Evolutionary conservation across 2,888 invertebrate species (phyloP).

Genomic region (Spisula subtruncata): DNA sequence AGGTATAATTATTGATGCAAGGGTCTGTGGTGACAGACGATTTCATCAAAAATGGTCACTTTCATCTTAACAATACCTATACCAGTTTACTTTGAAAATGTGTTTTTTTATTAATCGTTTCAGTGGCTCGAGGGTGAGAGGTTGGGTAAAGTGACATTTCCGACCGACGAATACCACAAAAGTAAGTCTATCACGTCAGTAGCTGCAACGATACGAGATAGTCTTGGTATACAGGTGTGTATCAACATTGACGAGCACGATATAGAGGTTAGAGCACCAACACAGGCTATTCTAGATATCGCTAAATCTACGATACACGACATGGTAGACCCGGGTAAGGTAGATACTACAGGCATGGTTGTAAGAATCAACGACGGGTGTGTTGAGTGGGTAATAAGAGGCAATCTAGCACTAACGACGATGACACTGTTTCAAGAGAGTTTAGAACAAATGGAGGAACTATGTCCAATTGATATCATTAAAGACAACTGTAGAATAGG

Average conservation of each 20-base stretch:
- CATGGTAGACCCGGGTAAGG: not conserved
- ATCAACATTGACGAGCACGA: not conserved
- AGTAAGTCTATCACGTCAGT: not conserved
- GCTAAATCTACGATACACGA: constrained; percentile 21
- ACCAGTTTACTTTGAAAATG: no score
- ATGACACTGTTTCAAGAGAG: constrained; percentile 17
- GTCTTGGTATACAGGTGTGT: constrained; percentile 41
- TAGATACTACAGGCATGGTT: not conserved
- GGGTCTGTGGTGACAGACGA: no score
- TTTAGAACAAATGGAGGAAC: not conserved
- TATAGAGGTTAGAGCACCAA: constrained; percentile 25
- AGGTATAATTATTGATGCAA: no score
- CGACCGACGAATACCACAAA: not conserved
- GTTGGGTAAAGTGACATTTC: not conserved
- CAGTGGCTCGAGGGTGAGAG: constrained; percentile 32
- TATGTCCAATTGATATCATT: not conserved
- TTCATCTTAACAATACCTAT: no score
- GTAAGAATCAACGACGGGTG: constrained; percentile 27
- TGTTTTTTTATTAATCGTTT: not conserved
- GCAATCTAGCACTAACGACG: not conserved
- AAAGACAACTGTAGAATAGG: not conserved
- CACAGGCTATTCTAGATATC: constrained; percentile 25
- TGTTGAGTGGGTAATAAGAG: constrained; percentile 38
- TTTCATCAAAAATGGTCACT: no score
- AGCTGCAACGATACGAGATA: not conserved